Evolutionary conservation across 37 sponge, comb jelly and placozoan genomes (phyloP).

Genomic region (Aphrocallistes beatrix): DNA sequence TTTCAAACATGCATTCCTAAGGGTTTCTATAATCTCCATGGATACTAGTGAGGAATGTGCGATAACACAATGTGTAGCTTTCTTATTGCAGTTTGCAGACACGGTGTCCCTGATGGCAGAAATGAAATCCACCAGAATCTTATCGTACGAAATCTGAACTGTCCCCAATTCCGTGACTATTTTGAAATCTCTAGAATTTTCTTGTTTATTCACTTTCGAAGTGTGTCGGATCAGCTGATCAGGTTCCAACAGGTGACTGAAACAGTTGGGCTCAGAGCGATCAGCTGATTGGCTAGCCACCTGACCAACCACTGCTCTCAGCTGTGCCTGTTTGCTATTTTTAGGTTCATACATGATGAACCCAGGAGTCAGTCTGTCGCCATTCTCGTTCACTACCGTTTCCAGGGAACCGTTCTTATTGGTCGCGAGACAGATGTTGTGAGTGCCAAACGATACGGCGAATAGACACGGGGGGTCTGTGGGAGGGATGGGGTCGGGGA

Average conservation of each 20-base stretch:
- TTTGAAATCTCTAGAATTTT: not conserved
- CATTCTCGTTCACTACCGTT: not conserved
- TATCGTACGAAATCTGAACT: not conserved
- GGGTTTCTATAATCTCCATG: not conserved
- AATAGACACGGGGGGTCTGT: not conserved
- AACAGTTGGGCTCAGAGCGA: not conserved
- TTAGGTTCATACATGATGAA: not conserved
- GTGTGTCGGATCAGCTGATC: not conserved
- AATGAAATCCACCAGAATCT: not conserved
- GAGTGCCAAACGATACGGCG: not conserved
- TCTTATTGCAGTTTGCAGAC: not conserved
- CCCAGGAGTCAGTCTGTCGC: not conserved
- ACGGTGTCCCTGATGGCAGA: not conserved
- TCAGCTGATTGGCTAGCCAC: not conserved
- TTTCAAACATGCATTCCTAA: not conserved
- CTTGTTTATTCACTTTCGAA: not conserved
- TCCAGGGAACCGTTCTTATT: not conserved
- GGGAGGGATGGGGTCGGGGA: too few species aligned
- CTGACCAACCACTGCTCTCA: not conserved
- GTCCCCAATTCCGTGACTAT: not conserved
- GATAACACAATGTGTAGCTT: not conserved
- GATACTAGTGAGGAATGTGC: constrained; percentile 16
- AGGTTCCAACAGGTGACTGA: not conserved
- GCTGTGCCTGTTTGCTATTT: not conserved
- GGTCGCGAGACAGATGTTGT: not conserved